Conservation (phyloP, 2,888 invertebrate species). For the Cybosia mesomella region DNA sequence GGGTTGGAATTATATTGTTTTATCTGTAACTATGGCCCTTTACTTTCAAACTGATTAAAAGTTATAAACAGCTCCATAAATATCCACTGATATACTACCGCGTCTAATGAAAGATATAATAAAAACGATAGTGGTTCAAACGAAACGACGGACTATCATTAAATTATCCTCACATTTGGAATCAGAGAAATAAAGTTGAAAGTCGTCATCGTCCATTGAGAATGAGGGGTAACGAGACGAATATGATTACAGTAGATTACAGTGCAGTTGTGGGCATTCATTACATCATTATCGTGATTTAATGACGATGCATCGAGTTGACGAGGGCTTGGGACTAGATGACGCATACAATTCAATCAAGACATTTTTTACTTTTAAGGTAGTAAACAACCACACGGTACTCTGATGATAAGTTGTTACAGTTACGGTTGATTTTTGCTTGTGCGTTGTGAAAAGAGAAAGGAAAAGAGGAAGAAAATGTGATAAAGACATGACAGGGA, state of each 20-base stretch:
- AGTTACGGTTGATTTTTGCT: too few relatives aligned
- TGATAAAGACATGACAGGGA: too few relatives aligned
- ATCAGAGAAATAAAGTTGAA: slow-evolving; percentile 49
- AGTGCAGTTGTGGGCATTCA: slow-evolving; percentile 57
- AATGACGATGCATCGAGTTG: slow-evolving; percentile 48
- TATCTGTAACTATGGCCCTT: not conserved
- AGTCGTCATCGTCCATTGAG: slow-evolving; percentile 51
- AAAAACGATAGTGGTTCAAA: slow-evolving; percentile 36
- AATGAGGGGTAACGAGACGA: slow-evolving; percentile 59
- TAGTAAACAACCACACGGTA: not conserved
- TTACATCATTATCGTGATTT: slow-evolving; percentile 64
- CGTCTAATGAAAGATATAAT: slow-evolving; percentile 34
- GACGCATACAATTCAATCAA: slow-evolving; percentile 15
- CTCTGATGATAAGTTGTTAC: too few relatives aligned
- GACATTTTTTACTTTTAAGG: not conserved
- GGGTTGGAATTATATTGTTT: not conserved
- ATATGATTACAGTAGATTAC: slow-evolving; percentile 54
- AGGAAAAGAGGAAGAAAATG: too few relatives aligned
- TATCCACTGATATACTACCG: slow-evolving; percentile 19
- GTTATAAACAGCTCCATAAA: slow-evolving; percentile 10
- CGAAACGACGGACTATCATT: slow-evolving; percentile 38
- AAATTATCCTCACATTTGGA: slow-evolving; percentile 48
- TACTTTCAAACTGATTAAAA: slow-evolving; percentile 12
- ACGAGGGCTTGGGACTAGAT: slow-evolving; percentile 12
- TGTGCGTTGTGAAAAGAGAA: too few relatives aligned